These are phyloP conservation scores for Brachyalestes nurse DNA, from an alignment of 2,797 vertebrate species.

Conservation along the genomic window DNA sequence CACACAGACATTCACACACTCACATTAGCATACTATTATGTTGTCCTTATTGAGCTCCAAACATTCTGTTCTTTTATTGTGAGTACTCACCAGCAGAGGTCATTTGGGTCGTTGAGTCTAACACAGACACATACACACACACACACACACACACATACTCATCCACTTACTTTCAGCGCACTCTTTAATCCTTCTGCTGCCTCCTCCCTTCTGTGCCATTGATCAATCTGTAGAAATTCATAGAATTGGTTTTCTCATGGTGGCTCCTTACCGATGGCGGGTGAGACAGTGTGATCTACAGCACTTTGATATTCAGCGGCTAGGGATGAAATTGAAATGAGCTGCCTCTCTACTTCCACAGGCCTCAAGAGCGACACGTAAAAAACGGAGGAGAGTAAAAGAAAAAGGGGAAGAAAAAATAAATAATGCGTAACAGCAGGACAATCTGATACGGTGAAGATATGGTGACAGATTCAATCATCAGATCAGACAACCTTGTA, in stretches of 20 bases:
- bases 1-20: constrained; percentile 5
- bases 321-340: constrained; percentile 67
- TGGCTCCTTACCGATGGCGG: constrained; percentile 30
- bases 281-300: constrained; percentile 43
- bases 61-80: not conserved
- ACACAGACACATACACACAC: constrained; percentile 18
- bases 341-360: constrained; percentile 57
- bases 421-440: constrained; percentile 52
- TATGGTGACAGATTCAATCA: constrained; percentile 49
- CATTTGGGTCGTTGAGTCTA: constrained; percentile 1
- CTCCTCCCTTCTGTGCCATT: constrained; percentile 53
- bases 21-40: not conserved
- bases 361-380: constrained; percentile 47
- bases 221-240: constrained; percentile 64
- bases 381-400: constrained; percentile 27
- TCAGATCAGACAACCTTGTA: constrained; percentile 55
- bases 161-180: constrained; percentile 29
- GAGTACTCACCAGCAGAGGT: constrained; percentile 16
- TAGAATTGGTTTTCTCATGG: constrained; percentile 57
- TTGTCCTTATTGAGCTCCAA: not conserved
- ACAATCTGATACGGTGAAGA: constrained; percentile 28
- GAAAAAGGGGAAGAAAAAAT: constrained; percentile 37
- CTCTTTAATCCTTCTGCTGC: constrained; percentile 10
- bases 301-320: constrained; percentile 65
- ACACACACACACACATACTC: constrained; percentile 1